Conservation (phyloP, 2,797 vertebrate species). For the Adrianichthys oophorus region DNA sequence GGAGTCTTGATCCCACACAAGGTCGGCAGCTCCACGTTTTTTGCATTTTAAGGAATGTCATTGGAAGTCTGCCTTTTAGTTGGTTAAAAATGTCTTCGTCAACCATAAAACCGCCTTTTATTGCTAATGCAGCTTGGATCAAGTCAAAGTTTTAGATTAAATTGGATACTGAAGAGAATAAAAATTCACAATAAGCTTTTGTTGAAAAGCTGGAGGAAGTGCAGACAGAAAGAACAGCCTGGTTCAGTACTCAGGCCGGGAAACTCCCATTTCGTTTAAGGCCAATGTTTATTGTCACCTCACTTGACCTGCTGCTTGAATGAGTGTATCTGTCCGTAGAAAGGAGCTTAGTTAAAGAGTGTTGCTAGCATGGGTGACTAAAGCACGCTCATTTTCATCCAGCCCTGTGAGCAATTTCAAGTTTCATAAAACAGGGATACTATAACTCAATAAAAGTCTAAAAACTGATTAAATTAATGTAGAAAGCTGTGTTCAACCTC, state of each 20-base stretch:
- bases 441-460: slow-evolving; percentile 5
- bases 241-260: slow-evolving; percentile 45
- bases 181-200: slow-evolving; percentile 66
- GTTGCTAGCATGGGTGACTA: slow-evolving; percentile 34
- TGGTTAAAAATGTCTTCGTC: slow-evolving; percentile 59
- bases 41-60: slow-evolving; percentile 28
- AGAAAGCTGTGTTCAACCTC: slow-evolving; percentile 12
- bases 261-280: slow-evolving; percentile 56
- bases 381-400: slow-evolving; percentile 29
- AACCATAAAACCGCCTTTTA: slow-evolving; percentile 67
- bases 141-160: slow-evolving; percentile 61
- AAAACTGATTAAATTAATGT: slow-evolving; percentile 16
- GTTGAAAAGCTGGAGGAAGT: slow-evolving; percentile 72
- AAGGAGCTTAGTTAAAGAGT: slow-evolving; percentile 56
- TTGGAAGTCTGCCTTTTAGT: slow-evolving; percentile 61
- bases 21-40: slow-evolving; percentile 30
- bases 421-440: slow-evolving; percentile 19
- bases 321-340: slow-evolving; percentile 60
- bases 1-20: slow-evolving; percentile 45
- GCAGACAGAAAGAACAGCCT: slow-evolving; percentile 63
- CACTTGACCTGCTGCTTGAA: slow-evolving; percentile 61
- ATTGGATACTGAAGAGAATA: slow-evolving; percentile 64
- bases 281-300: slow-evolving; percentile 70
- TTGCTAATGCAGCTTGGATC: slow-evolving; percentile 70
- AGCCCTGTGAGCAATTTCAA: slow-evolving; percentile 31